Evolutionary conservation across 2,888 invertebrate species (phyloP).

Genomic region (Drosophila aldrichi): DNA sequence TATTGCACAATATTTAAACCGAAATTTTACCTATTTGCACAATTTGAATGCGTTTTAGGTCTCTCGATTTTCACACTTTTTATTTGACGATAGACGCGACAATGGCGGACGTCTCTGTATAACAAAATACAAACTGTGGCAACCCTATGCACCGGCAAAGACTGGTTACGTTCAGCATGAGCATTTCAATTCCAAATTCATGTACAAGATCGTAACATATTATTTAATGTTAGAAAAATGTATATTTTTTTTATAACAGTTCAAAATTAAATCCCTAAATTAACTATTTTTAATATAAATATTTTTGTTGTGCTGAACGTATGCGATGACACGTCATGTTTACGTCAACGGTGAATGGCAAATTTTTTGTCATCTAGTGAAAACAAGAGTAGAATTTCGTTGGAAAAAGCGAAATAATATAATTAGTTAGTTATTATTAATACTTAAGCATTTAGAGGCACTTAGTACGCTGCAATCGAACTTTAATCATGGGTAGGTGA

Average conservation of each 20-base stretch:
- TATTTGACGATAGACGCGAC: slow-evolving; percentile 79
- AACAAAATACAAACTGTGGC: slow-evolving; percentile 55
- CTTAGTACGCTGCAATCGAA: slow-evolving; percentile 53
- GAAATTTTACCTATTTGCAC: slow-evolving; percentile 72
- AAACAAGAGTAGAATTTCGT: slow-evolving; percentile 70
- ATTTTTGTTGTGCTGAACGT: slow-evolving; percentile 58
- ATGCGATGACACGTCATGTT: slow-evolving; percentile 74
- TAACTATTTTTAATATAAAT: background rate
- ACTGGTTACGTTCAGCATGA: slow-evolving; percentile 50
- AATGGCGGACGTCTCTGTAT: slow-evolving; percentile 83
- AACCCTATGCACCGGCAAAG: slow-evolving; percentile 61
- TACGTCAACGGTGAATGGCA: slow-evolving; percentile 64
- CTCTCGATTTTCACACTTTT: slow-evolving; percentile 69
- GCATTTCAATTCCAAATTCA: background rate
- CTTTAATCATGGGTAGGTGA: slow-evolving; percentile 65
- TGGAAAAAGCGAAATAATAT: slow-evolving; percentile 50
- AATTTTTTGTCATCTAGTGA: slow-evolving; percentile 70
- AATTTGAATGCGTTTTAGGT: slow-evolving; percentile 61
- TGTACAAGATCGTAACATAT: background rate
- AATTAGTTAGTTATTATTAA: slow-evolving; percentile 62
- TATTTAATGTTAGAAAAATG: background rate
- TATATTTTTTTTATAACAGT: background rate
- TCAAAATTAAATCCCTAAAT: background rate
- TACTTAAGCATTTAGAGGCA: slow-evolving; percentile 73
- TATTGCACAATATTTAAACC: slow-evolving; percentile 37